Conservation (phyloP, 2,888 invertebrate species). For the Myopa tessellatipennis region DNA sequence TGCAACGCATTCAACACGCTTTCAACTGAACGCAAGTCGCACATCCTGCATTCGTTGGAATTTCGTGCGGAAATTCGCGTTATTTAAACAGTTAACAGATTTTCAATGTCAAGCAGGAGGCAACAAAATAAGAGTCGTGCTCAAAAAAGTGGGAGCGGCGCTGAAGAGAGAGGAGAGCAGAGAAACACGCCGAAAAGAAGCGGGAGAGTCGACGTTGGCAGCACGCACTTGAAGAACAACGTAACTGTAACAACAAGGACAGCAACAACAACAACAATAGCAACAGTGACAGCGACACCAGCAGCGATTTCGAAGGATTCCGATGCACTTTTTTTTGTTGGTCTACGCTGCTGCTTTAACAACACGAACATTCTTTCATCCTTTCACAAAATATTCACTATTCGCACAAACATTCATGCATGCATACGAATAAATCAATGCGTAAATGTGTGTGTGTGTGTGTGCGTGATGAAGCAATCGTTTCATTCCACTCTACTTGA, state of each 20-base stretch:
- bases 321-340: not conserved
- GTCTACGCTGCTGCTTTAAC: not conserved
- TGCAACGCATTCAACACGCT: not conserved
- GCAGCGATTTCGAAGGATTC: not conserved
- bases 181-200: conserved; percentile 6
- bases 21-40: not conserved
- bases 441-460: not conserved
- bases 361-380: conserved; percentile 4
- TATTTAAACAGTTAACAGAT: conserved; percentile 38
- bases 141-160: too few species aligned
- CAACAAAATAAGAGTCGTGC: not conserved
- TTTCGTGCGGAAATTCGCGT: conserved; percentile 27
- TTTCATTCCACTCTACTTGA: conserved; percentile 24
- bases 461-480: conserved; percentile 8
- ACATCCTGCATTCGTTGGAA: conserved; percentile 13
- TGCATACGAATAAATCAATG: not conserved
- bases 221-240: not conserved
- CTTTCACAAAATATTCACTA: conserved; percentile 18
- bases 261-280: too few species aligned
- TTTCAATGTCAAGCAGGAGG: conserved; percentile 32
- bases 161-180: not conserved
- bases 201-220: not conserved
- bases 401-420: conserved; percentile 9
- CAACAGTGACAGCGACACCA: not conserved
- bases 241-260: too few species aligned